Percentiles rank a stretch among this genome's conserved stretches.
Conservation (phyloP, 2,797 vertebrate species). For the Eidolon dupreanum region DNA sequence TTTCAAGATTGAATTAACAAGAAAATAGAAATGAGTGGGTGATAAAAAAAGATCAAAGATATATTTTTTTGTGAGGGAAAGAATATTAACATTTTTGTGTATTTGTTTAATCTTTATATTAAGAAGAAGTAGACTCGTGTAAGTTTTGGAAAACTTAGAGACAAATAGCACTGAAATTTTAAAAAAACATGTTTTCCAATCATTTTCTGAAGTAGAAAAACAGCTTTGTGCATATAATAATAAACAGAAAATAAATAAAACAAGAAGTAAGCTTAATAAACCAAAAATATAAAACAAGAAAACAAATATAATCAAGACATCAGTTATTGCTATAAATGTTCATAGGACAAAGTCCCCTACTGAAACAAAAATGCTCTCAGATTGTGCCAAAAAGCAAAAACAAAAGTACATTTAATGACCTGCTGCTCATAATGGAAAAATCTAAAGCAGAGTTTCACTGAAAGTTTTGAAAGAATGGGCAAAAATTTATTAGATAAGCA, state of each 20-base stretch:
- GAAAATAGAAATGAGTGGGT: background rate
- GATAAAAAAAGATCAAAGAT: background rate
- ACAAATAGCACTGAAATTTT: background rate
- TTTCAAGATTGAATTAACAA: background rate
- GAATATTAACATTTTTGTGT: background rate
- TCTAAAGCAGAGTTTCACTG: background rate
- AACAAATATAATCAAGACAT: background rate
- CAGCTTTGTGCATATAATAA: background rate
- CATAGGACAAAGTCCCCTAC: background rate
- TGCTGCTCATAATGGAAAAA: background rate
- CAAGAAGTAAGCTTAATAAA: background rate
- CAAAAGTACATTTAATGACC: background rate
- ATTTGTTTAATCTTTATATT: background rate
- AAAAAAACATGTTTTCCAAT: background rate
- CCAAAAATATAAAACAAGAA: background rate
- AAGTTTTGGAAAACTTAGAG: background rate
- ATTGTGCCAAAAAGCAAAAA: background rate
- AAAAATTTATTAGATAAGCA: background rate
- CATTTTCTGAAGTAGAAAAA: background rate
- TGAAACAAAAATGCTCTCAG: background rate
- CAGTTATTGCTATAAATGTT: background rate
- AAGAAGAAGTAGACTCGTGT: too few relatives aligned
- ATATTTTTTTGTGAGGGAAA: background rate
- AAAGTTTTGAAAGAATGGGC: background rate
- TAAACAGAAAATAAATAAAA: background rate